Percentiles rank a stretch among this genome's conserved stretches.
Conservation (phyloP, 2,888 invertebrate species). For the Polietes domitor region DNA sequence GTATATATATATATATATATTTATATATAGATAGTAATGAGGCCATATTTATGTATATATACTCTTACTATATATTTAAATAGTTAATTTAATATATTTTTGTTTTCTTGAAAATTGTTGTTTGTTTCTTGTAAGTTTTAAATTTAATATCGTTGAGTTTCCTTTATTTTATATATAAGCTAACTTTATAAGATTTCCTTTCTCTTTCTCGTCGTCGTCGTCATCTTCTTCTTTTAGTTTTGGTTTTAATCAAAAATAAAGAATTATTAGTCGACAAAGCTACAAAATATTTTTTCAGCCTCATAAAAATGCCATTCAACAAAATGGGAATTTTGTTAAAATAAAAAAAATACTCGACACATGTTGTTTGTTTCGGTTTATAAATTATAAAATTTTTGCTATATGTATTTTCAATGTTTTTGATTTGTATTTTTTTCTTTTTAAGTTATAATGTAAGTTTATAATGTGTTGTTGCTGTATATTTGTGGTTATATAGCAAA, state of each 20-base stretch:
- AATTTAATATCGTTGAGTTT: slow-evolving; percentile 56
- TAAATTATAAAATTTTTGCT: slow-evolving; percentile 51
- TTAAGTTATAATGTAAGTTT: slow-evolving; percentile 49
- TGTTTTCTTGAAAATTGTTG: slow-evolving; percentile 22
- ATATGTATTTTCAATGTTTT: slow-evolving; percentile 51
- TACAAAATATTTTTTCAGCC: slow-evolving; percentile 63
- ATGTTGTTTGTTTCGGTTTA: slow-evolving; percentile 8
- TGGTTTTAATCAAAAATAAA: slow-evolving; percentile 50
- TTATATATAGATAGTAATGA: slow-evolving; percentile 58
- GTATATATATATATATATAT: slow-evolving; percentile 38
- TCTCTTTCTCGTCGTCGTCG: slow-evolving; percentile 25
- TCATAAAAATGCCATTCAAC: slow-evolving; percentile 55
- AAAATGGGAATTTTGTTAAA: slow-evolving; percentile 6
- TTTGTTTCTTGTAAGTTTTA: slow-evolving; percentile 34
- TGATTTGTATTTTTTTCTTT: slow-evolving; percentile 31
- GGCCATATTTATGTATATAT: slow-evolving; percentile 24
- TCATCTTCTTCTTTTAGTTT: neutral
- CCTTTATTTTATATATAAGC: slow-evolving; percentile 18
- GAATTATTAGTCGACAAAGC: slow-evolving; percentile 59
- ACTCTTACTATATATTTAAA: neutral
- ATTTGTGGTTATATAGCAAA: slow-evolving; percentile 36
- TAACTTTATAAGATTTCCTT: slow-evolving; percentile 37
- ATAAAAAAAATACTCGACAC: neutral
- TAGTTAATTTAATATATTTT: slow-evolving; percentile 6
- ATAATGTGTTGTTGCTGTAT: no score